These are phyloP conservation scores for Theonella swinhoei DNA, from an alignment of 37 sponge, comb jelly and placozoan genomes.

Conservation along the genomic window DNA sequence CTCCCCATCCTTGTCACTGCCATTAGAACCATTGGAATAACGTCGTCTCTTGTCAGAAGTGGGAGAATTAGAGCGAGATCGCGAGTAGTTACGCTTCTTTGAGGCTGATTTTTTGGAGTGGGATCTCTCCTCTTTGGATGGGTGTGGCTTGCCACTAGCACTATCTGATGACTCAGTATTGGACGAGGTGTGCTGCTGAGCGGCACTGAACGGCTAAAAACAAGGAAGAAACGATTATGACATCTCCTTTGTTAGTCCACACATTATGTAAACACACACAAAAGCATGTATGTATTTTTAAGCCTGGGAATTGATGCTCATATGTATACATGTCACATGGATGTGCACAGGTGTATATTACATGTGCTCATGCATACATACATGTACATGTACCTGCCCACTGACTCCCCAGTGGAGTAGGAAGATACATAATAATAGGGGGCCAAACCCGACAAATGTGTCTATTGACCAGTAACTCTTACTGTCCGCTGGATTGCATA, in stretches of 20 bases:
- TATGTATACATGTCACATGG: too few relatives aligned
- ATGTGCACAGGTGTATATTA: too few relatives aligned
- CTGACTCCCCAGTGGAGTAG: too few relatives aligned
- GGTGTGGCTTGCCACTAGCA: neutral
- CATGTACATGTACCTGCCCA: too few relatives aligned
- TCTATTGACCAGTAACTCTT: too few relatives aligned
- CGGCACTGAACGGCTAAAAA: neutral
- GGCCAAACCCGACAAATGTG: too few relatives aligned
- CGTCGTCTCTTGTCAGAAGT: neutral
- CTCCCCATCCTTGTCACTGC: neutral
- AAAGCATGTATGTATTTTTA: neutral
- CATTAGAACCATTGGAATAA: slow-evolving; percentile 6
- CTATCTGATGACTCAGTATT: neutral
- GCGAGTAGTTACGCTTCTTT: slow-evolving; percentile 15
- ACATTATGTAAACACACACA: neutral
- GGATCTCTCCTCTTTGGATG: neutral
- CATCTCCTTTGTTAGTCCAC: too few relatives aligned
- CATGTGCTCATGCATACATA: too few relatives aligned
- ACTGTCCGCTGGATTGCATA: too few relatives aligned
- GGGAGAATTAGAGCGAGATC: slow-evolving; percentile 30
- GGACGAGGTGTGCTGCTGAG: neutral
- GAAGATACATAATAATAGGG: too few relatives aligned
- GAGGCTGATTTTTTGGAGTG: neutral
- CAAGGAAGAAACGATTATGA: neutral
- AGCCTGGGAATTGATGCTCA: too few relatives aligned